Evolutionary conservation across 2,113 vertebrate genomes (phyloP), one percentile per base, ranked within the genome.

Genomic region (Scolopax mira): DNA sequence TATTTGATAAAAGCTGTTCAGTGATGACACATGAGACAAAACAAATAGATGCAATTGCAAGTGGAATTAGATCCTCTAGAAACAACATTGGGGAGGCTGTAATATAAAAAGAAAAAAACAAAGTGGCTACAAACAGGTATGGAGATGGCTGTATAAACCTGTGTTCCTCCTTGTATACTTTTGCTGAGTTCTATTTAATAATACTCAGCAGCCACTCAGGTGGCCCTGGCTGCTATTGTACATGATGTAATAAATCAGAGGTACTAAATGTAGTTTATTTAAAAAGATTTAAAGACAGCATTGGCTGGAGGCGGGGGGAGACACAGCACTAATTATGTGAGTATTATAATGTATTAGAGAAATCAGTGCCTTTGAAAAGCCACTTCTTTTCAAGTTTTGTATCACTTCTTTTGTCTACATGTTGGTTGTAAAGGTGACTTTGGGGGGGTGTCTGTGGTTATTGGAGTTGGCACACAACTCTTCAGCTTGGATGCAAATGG

Each of bases 381-480:
- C 6, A 4, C 27, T 73, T 73, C 25, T 49, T 51, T 22, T n/a
- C n/a, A n/a, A n/a, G n/a, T n/a, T n/a, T n/a, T n/a, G n/a, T n/a
- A n/a, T n/a, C n/a, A n/a, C n/a, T n/a, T 15, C 11, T 1, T 0
- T 52, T 51, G 22, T 52, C 52, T 60, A 6, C 11, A 1, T n/a
- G 11, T 27, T 39, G 44, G 18, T 19, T 46, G 37, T 51, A 51
- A 67, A 30, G n/a, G 19, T 16, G 65, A 31, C 17, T 39, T 7
- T 22, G 22, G 25, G 37, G 25, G 27, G 24, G 23, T 42, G 6
- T n/a, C 15, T 35, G 4, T 64, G 65, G 33, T 21, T 58, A 13
- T 28, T 15, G n/a, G 57, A 71, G 44, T 22, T 60, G 70, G 64
- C 22, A 18, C 0, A 0, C 16, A 33, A 10, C 25, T 65, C 0